phyloP scores from a whole-genome alignment of 2,797 vertebrate species.

The Syngnathus acus region DNA sequence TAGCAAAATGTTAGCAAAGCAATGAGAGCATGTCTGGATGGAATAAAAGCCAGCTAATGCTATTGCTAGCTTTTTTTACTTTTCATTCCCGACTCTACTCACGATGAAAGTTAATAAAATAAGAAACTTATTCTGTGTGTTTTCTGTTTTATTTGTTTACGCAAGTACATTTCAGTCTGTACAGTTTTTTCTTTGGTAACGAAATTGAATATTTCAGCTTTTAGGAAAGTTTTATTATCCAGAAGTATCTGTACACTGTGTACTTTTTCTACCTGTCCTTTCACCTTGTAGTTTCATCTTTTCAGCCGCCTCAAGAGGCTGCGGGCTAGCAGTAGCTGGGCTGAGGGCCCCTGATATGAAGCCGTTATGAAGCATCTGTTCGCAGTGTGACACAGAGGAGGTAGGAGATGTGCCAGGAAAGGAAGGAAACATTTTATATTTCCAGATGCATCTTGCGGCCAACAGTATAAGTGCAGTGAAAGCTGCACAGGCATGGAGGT shows the following conservation, averaged over 20 bases:
- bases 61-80: too few relatives aligned
- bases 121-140: too few relatives aligned
- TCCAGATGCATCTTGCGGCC: not conserved
- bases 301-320: not conserved
- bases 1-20: too few relatives aligned
- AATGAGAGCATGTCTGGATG: too few relatives aligned
- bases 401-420: not conserved
- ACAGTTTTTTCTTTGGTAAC: too few relatives aligned
- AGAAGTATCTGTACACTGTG: not conserved
- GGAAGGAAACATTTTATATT: not conserved
- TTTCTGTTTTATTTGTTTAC: too few relatives aligned
- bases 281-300: not conserved
- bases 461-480: not conserved
- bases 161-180: too few relatives aligned
- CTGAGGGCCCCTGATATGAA: not conserved
- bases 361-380: not conserved
- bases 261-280: not conserved
- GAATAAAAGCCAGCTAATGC: too few relatives aligned
- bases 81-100: too few relatives aligned
- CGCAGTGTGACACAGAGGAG: not conserved
- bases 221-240: too few relatives aligned
- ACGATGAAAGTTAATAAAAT: too few relatives aligned
- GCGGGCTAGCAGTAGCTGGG: not conserved
- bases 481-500: conserved; percentile 4
- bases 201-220: too few relatives aligned